Conservation (phyloP, 2,113 vertebrate species). For the Podarcis raffonei region DNA sequence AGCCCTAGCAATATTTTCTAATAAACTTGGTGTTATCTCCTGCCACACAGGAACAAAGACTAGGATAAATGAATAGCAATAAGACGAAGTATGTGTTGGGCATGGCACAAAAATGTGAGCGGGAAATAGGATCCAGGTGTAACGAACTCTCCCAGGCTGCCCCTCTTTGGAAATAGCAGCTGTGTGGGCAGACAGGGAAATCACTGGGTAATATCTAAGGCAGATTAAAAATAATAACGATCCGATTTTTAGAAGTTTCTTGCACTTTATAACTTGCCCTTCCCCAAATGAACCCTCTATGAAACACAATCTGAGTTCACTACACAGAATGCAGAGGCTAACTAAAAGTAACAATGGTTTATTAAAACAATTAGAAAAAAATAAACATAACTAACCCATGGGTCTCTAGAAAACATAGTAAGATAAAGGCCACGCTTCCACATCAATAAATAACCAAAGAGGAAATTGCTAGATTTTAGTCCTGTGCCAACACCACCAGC, state of each 20-base stretch:
- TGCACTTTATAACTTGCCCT: neutral
- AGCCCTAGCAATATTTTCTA: conserved; percentile 12
- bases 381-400: neutral
- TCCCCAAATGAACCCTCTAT: neutral
- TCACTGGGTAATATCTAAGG: neutral
- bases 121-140: neutral
- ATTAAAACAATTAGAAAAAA: neutral
- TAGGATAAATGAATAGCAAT: conserved; percentile 19
- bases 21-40: conserved; percentile 40
- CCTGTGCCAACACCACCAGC: neutral
- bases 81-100: neutral
- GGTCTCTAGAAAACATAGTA: neutral
- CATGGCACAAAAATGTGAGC: neutral
- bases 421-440: neutral
- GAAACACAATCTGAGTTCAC: neutral
- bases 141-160: neutral
- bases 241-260: neutral
- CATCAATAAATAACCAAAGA: neutral
- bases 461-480: neutral
- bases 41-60: neutral
- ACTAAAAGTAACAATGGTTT: neutral
- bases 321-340: neutral
- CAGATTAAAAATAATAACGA: neutral
- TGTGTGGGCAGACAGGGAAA: neutral
- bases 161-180: neutral